A percentile compares a stretch with the other conserved stretches of the same genome.
phyloP scores from a whole-genome alignment of 2,113 vertebrate species.

The Petrocephalus microphthalmus region DNA sequence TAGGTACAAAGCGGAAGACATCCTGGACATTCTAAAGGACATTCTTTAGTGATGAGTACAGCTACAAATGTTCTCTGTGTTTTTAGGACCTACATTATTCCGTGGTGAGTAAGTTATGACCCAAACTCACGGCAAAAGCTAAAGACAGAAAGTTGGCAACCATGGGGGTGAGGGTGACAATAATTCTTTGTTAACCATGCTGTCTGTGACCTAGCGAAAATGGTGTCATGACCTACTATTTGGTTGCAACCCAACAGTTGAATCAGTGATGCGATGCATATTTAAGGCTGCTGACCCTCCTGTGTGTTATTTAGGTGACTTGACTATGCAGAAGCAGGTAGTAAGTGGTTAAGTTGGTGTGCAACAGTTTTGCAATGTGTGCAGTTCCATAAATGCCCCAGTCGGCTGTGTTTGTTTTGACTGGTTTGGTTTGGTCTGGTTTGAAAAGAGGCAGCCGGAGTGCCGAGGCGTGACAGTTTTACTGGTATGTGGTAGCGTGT shows the following conservation, averaged over 20 bases:
- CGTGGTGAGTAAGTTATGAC: background rate
- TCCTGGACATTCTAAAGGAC: background rate
- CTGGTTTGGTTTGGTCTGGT: background rate
- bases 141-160: background rate
- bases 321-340: background rate
- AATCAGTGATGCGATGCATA: background rate
- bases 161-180: background rate
- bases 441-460: background rate
- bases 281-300: background rate
- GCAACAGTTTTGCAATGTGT: background rate
- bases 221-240: background rate
- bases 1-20: background rate
- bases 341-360: slow-evolving; percentile 5
- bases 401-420: background rate
- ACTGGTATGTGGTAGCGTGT: slow-evolving; percentile 21
- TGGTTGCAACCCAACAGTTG: background rate
- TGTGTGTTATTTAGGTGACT: background rate
- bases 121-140: background rate
- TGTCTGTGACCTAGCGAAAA: background rate
- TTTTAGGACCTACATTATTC: background rate
- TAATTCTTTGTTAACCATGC: background rate
- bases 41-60: background rate
- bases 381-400: background rate
- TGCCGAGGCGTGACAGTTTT: slow-evolving; percentile 6
- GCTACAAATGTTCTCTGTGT: background rate